Conservation (phyloP, 2,113 vertebrate genomes). For the Rana temporaria region DNA sequence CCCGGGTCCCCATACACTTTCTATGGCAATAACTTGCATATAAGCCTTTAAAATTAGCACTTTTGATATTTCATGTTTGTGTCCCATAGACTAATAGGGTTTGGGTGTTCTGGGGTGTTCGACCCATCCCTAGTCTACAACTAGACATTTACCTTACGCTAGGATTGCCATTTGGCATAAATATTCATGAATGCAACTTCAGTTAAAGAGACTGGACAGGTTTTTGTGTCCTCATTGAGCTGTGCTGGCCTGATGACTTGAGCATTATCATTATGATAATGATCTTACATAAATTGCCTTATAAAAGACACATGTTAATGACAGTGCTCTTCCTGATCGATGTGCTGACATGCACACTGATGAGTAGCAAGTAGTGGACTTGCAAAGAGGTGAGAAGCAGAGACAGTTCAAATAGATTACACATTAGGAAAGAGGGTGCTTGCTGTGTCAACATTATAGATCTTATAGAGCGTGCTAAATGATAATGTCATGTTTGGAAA, state of each 20-base stretch:
- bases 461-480: constrained; percentile 45
- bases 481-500: constrained; percentile 57
- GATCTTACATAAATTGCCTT: constrained; percentile 19
- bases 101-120: too few relatives aligned
- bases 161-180: neutral
- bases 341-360: constrained; percentile 17
- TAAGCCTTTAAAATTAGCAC: too few relatives aligned
- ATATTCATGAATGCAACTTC: neutral
- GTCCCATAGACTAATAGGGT: too few relatives aligned
- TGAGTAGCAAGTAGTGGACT: constrained; percentile 26
- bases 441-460: constrained; percentile 54
- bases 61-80: too few relatives aligned
- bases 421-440: constrained; percentile 20
- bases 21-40: too few relatives aligned
- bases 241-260: neutral
- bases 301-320: constrained; percentile 47
- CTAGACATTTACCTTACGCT: neutral
- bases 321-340: constrained; percentile 24
- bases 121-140: too few relatives aligned
- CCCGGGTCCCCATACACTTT: too few relatives aligned
- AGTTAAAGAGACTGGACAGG: neutral
- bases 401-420: constrained; percentile 47
- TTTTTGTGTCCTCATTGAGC: constrained; percentile 10
- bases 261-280: constrained; percentile 9
- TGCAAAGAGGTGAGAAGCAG: constrained; percentile 23